A percentile compares a stretch with the other conserved stretches of the same genome.
Evolutionary conservation across 2,113 vertebrate species (phyloP).

Genomic region (Vicugna pacos): DNA sequence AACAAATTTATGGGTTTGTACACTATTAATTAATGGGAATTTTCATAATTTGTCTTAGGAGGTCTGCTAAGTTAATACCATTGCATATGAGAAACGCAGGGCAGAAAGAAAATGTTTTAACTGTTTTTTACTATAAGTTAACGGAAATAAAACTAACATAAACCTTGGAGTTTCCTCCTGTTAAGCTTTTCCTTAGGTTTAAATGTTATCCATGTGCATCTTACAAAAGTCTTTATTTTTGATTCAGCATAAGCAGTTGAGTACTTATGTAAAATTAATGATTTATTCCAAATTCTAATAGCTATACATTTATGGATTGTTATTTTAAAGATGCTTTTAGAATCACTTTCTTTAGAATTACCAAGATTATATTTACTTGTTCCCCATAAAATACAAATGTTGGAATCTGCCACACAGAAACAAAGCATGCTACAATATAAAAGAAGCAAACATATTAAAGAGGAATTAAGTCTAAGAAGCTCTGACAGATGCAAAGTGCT

Average conservation of each 20-base stretch:
- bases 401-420: slow-evolving; percentile 78
- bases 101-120: not conserved
- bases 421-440: slow-evolving; percentile 80
- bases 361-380: slow-evolving; percentile 14
- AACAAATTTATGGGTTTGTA: not conserved
- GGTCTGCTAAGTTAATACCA: not conserved
- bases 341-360: not conserved
- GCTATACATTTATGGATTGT: not conserved
- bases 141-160: not conserved
- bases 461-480: slow-evolving; percentile 81
- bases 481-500: slow-evolving; percentile 85
- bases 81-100: not conserved
- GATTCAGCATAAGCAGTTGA: not conserved
- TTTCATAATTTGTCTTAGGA: not conserved
- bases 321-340: not conserved
- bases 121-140: not conserved
- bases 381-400: slow-evolving; percentile 62
- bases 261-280: not conserved
- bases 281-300: not conserved
- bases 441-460: slow-evolving; percentile 80
- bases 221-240: not conserved
- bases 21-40: not conserved
- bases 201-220: not conserved
- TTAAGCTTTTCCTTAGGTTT: not conserved
- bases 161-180: not conserved